Evolutionary conservation across 2,113 vertebrate genomes (phyloP).

Genomic region (Ctenodactylus gundi): DNA sequence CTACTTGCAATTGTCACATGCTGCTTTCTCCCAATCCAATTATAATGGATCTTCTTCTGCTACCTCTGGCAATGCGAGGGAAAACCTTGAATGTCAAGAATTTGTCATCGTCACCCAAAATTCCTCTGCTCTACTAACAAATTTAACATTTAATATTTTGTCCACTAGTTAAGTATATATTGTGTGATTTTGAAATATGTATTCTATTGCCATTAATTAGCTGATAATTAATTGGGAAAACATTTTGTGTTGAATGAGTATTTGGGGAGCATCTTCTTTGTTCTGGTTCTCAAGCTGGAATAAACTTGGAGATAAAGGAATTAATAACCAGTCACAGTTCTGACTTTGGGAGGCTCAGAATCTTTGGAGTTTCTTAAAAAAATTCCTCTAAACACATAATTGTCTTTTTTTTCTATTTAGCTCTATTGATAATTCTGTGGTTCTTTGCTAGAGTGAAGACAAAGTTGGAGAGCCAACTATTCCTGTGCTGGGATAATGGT

Average conservation of each 20-base stretch:
- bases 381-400: background rate
- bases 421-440: background rate
- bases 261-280: background rate
- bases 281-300: background rate
- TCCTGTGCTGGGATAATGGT: background rate
- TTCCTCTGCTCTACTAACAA: background rate
- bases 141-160: background rate
- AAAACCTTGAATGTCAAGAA: background rate
- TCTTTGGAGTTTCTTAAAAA: background rate
- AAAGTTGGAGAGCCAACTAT: background rate
- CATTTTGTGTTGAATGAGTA: background rate
- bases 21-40: background rate
- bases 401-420: background rate
- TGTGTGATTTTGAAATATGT: background rate
- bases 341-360: background rate
- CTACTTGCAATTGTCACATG: background rate
- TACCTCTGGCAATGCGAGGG: background rate
- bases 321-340: background rate
- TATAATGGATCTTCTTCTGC: background rate
- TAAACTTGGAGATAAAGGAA: background rate
- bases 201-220: background rate
- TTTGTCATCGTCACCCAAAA: background rate
- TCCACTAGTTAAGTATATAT: background rate
- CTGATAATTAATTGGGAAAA: background rate
- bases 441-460: background rate